Evolutionary conservation across 2,113 vertebrate genomes (phyloP).

Genomic region (Eolophus roseicapilla): DNA sequence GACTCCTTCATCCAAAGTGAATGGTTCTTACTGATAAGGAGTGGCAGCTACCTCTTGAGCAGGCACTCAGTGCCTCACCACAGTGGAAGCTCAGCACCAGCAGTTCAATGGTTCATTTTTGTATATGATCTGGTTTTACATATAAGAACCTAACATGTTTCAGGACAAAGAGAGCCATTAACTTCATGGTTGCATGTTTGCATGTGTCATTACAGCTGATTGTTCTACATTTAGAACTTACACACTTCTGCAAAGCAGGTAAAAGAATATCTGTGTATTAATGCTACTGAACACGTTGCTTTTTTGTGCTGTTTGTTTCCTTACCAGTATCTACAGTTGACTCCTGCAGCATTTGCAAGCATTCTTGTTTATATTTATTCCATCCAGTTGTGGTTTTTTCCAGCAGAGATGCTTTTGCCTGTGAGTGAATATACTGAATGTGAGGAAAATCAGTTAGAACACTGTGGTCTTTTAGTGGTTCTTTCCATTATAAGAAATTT

Average conservation of each 20-base stretch:
- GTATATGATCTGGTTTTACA: not conserved
- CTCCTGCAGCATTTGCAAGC: conserved; percentile 76
- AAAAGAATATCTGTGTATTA: not conserved
- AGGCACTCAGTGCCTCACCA: not conserved
- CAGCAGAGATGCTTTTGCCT: conserved; percentile 83
- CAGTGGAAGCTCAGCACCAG: not conserved
- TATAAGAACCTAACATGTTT: not conserved
- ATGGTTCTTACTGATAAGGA: not conserved
- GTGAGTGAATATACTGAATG: conserved; percentile 4
- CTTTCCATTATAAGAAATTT: not conserved
- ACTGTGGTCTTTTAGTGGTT: not conserved
- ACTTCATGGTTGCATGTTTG: not conserved
- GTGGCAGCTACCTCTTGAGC: not conserved
- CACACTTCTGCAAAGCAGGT: not conserved
- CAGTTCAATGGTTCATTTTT: not conserved
- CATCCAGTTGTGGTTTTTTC: conserved; percentile 81
- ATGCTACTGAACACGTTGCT: accelerated
- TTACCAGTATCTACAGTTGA: conserved; percentile 71
- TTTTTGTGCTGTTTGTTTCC: not conserved
- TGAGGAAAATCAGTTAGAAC: not conserved
- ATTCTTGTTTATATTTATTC: conserved; percentile 84
- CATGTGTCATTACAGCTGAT: not conserved
- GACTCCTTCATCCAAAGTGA: not conserved
- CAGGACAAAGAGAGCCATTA: not conserved
- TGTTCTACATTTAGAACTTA: not conserved